These are phyloP conservation scores for Alligator mississippiensis DNA, from an alignment of 2,113 vertebrate species.

Conservation along the genomic window DNA sequence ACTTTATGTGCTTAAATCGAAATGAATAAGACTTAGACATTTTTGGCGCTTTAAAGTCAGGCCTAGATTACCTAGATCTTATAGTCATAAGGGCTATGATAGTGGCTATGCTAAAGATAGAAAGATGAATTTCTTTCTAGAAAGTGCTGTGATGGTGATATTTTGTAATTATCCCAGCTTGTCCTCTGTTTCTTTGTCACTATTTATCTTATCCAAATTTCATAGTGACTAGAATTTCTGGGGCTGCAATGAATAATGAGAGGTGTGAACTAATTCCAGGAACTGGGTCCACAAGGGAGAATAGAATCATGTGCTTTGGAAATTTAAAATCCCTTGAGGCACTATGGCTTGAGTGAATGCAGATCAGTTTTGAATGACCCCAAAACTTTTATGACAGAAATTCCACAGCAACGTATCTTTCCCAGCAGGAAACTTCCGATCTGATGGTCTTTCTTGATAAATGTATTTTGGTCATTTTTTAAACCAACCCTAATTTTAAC, in stretches of 20 bases:
- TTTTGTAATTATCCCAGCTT: not conserved
- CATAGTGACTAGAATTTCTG: too few species aligned
- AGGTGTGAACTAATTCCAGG: too few species aligned
- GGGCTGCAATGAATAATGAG: too few species aligned
- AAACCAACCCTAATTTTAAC: not conserved
- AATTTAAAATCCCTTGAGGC: not conserved
- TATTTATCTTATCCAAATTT: too few species aligned
- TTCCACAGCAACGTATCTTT: not conserved
- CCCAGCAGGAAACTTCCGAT: not conserved
- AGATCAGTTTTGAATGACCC: not conserved
- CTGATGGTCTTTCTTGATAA: not conserved
- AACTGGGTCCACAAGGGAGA: too few species aligned
- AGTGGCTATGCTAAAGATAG: rapidly evolving
- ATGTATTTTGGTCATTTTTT: not conserved
- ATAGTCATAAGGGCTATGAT: not conserved
- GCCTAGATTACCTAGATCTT: not conserved
- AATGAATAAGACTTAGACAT: not conserved
- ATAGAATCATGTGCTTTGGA: too few species aligned
- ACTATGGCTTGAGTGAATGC: not conserved
- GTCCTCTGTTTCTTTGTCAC: not conserved
- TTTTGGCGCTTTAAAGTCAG: not conserved
- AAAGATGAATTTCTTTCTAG: not conserved
- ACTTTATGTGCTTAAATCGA: not conserved
- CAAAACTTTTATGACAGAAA: not conserved
- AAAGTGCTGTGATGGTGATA: not conserved